These are phyloP conservation scores for Cavia aperea DNA, from an alignment of 2,113 vertebrate genomes.

Conservation along the genomic window DNA sequence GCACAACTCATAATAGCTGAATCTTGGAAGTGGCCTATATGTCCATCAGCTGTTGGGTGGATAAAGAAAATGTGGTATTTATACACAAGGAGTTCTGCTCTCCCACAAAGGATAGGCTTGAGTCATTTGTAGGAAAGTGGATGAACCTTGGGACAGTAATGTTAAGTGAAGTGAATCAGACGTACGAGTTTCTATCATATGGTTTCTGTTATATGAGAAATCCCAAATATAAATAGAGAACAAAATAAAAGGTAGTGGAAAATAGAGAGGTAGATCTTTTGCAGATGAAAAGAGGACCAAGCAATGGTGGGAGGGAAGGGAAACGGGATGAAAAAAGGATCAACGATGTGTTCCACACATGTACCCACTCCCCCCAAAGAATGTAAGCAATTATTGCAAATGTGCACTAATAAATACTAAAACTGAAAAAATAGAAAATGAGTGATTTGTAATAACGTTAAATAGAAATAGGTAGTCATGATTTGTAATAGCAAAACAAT, in stretches of 20 bases:
- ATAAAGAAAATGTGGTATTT: background rate
- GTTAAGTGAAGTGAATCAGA: background rate
- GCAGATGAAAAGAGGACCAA: background rate
- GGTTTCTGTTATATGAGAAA: background rate
- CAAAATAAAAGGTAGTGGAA: background rate
- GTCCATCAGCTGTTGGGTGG: background rate
- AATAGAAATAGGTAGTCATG: background rate
- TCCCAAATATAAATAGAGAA: background rate
- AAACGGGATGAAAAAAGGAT: background rate
- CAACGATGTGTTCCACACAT: accelerated
- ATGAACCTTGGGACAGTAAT: background rate
- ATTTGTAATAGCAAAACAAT: constrained; percentile 16
- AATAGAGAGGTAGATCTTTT: background rate
- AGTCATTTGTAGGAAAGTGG: background rate
- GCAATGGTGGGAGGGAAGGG: background rate
- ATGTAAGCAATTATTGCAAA: background rate
- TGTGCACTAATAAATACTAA: background rate
- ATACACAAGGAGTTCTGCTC: background rate
- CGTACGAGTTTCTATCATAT: background rate
- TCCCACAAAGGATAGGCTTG: background rate
- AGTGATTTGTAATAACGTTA: background rate
- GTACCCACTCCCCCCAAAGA: background rate
- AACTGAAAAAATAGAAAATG: background rate
- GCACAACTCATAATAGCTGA: background rate
- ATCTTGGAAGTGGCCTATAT: background rate